Evolutionary conservation across 2,797 vertebrate genomes (phyloP), one percentile per base, ranked within the genome.

Genomic region (Lepilemur ruficaudatus): DNA sequence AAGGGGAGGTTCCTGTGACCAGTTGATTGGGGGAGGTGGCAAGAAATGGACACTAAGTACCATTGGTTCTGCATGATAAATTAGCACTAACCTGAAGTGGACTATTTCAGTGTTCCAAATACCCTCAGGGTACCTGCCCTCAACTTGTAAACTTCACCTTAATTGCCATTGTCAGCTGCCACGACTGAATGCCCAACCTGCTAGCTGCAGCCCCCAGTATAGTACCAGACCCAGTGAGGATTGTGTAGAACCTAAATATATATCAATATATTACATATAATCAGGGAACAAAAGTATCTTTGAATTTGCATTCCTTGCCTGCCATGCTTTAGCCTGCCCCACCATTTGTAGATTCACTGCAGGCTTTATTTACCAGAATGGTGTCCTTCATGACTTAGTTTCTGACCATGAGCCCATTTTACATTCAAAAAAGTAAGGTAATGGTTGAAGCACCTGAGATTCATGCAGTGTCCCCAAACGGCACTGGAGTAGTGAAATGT

Each of bases 281-380:
- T 55, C 12, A 67, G 48, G 73, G 32, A 73, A 9, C 59, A 87
- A 89, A 88, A 82, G 17, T 48, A 85, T 63, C 82, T 85, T 72
- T 78, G 67, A 79, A 69, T 82, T 93, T 96, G 46, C 5, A n/a
- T 63, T 92, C 52, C 25, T 93, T 86, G 30, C 8, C 65, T 89
- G 50, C 32, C 38, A 14, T 63, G 41, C 2, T 0, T 89, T 59
- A 80, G n/a, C 50, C 32, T 57, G 11, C 17, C 6, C 48, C 2
- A 72, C n/a, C 5, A 9, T 78, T 22, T 18, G 88, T 94, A 93
- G 59, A 76, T 50, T 87, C 4, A 41, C 25, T 28, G 28, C 69
- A 82, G 32, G n/a, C 13, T 84, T 91, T 78, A 55, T 87, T 88
- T 94, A 69, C 15, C 11, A n/a, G 32, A 17, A 17, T 55, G 38